Evolutionary conservation across 2,113 vertebrate species (phyloP).

Genomic region (Perca fluviatilis): DNA sequence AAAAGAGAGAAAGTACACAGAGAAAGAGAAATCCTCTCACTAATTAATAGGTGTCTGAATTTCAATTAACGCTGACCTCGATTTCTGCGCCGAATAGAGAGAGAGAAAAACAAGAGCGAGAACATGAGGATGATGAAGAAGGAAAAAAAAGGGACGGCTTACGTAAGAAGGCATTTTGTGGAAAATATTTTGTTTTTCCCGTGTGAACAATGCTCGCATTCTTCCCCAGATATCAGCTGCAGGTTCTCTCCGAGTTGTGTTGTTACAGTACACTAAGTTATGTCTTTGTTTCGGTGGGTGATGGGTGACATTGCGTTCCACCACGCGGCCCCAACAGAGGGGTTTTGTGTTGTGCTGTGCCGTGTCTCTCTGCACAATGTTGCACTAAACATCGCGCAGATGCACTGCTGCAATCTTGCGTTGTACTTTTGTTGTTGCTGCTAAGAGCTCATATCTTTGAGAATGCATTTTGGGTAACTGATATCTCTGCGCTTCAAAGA

Average conservation of each 20-base stretch:
- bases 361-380: too few relatives aligned
- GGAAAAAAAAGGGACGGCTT: background rate
- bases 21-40: constrained; percentile 32
- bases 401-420: too few relatives aligned
- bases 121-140: background rate
- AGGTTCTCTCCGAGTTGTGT: background rate
- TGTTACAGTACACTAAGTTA: background rate
- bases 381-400: too few relatives aligned
- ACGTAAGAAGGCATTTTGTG: constrained; percentile 32
- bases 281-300: background rate
- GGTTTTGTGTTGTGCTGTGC: too few relatives aligned
- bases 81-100: constrained; percentile 44
- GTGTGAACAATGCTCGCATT: constrained; percentile 41
- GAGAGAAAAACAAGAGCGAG: background rate
- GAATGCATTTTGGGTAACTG: too few relatives aligned
- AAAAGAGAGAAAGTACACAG: background rate
- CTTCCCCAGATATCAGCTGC: constrained; percentile 3
- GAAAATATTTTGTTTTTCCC: constrained; percentile 48
- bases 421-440: too few relatives aligned
- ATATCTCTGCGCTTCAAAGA: too few relatives aligned
- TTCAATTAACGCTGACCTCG: constrained; percentile 73
- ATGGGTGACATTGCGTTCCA: background rate
- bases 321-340: too few relatives aligned
- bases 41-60: constrained; percentile 77
- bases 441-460: too few relatives aligned